Evolutionary conservation across 1,140 invertebrate genomes (phyloP).

Genomic region (Scaptomyza hsui): DNA sequence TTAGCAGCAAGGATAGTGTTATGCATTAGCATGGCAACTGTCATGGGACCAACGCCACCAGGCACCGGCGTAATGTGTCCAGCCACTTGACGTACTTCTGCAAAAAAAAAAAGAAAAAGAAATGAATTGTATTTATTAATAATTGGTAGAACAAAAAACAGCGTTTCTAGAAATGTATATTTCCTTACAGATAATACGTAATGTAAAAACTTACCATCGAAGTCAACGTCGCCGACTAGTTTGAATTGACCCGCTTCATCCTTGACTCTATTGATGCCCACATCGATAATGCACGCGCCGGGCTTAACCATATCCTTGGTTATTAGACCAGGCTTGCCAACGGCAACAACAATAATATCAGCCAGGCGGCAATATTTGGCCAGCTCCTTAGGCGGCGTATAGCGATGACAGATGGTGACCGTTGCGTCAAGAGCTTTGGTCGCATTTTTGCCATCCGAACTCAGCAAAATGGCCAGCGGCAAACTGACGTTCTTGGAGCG

Average conservation of each 20-base stretch:
- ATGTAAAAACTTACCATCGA: constrained; percentile 86
- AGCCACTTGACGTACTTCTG: constrained; percentile 90
- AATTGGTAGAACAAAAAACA: no score
- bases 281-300: constrained; percentile 94
- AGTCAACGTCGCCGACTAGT: constrained; percentile 95
- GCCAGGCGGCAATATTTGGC: constrained; percentile 88
- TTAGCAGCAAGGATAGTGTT: constrained; percentile 91
- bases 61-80: constrained; percentile 94
- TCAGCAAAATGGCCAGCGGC: constrained; percentile 92
- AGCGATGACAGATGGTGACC: constrained; percentile 93
- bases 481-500: constrained; percentile 95
- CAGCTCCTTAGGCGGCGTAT: constrained; percentile 92
- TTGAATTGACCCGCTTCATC: constrained; percentile 88
- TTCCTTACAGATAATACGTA: no score
- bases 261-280: constrained; percentile 91
- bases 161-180: no score
- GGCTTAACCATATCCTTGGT: constrained; percentile 94
- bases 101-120: constrained; percentile 47
- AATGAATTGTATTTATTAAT: background rate
- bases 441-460: constrained; percentile 88
- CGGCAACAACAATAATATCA: constrained; percentile 93
- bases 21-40: constrained; percentile 94
- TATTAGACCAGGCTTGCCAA: constrained; percentile 92
- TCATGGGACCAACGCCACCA: constrained; percentile 95
- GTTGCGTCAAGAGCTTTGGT: constrained; percentile 91